A percentile compares a stretch with the other conserved stretches of the same genome.
These are phyloP conservation scores for Chelonus formosanus DNA, from an alignment of 2,888 invertebrate species.

Conservation along the genomic window DNA sequence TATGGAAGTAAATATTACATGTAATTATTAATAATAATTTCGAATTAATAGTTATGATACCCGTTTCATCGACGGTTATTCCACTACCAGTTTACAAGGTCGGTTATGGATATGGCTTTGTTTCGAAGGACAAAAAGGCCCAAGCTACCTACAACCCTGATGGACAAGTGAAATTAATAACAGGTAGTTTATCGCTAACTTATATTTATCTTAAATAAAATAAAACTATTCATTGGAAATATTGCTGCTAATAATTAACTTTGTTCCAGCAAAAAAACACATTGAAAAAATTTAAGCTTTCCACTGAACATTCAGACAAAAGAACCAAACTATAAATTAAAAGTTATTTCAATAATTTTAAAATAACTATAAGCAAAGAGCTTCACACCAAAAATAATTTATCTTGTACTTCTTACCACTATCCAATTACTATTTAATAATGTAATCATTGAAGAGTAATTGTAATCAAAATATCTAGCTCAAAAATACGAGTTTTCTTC, in stretches of 20 bases:
- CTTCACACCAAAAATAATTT: too few species aligned
- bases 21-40: slow-evolving; percentile 15
- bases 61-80: slow-evolving; percentile 75
- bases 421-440: too few species aligned
- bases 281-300: slow-evolving; percentile 25
- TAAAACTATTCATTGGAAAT: not conserved
- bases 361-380: too few species aligned
- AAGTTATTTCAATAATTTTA: too few species aligned
- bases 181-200: slow-evolving; percentile 43
- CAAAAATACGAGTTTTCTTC: too few species aligned
- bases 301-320: slow-evolving; percentile 4
- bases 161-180: slow-evolving; percentile 55
- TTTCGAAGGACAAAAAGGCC: slow-evolving; percentile 54
- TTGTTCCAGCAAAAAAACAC: slow-evolving; percentile 28
- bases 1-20: slow-evolving; percentile 12
- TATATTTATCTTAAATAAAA: too few species aligned
- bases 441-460: too few species aligned
- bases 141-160: slow-evolving; percentile 55
- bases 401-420: too few species aligned
- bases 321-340: not conserved
- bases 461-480: too few species aligned
- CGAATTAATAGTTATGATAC: slow-evolving; percentile 68
- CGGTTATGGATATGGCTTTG: slow-evolving; percentile 66
- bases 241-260: not conserved
- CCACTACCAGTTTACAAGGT: slow-evolving; percentile 72